Conservation (phyloP, 2,113 vertebrate species). For the Bagarius yarrelli region DNA sequence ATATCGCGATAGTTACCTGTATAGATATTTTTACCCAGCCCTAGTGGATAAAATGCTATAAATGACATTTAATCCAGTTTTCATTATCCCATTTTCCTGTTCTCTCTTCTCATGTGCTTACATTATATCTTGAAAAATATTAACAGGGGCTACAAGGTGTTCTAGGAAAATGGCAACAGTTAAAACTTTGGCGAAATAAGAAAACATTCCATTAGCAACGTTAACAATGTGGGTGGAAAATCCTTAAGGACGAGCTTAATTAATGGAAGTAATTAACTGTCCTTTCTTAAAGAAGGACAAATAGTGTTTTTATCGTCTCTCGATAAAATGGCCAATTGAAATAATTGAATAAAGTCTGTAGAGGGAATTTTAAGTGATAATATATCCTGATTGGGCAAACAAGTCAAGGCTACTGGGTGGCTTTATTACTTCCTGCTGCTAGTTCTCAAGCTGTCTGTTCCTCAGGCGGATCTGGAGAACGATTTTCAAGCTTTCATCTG, state of each 20-base stretch:
- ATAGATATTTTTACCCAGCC: too few relatives aligned
- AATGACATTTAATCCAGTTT: too few relatives aligned
- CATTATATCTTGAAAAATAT: background rate
- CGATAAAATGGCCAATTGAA: conserved; percentile 47
- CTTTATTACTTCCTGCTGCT: conserved; percentile 42
- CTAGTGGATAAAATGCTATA: too few relatives aligned
- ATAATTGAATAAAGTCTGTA: conserved; percentile 50
- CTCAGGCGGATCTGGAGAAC: conserved; percentile 23
- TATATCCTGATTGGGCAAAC: conserved; percentile 52
- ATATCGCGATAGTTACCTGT: too few relatives aligned
- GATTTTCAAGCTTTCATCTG: conserved; percentile 32
- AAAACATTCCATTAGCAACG: conserved; percentile 43
- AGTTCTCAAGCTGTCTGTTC: conserved; percentile 28
- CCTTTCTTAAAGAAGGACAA: conserved; percentile 58
- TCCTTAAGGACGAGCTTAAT: conserved; percentile 58
- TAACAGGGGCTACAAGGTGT: background rate
- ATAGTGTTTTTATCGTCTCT: conserved; percentile 44
- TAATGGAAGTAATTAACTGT: conserved; percentile 60
- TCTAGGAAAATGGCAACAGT: background rate
- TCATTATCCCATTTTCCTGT: too few relatives aligned
- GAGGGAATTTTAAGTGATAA: conserved; percentile 47
- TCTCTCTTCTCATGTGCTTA: too few relatives aligned
- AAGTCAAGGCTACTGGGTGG: conserved; percentile 42
- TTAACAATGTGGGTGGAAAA: conserved; percentile 45
- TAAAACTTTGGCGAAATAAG: conserved; percentile 36